Evolutionary conservation across 2,113 vertebrate species (phyloP), one percentile per base, ranked within the genome.

Genomic region (Xenotilapia flavipinnis): DNA sequence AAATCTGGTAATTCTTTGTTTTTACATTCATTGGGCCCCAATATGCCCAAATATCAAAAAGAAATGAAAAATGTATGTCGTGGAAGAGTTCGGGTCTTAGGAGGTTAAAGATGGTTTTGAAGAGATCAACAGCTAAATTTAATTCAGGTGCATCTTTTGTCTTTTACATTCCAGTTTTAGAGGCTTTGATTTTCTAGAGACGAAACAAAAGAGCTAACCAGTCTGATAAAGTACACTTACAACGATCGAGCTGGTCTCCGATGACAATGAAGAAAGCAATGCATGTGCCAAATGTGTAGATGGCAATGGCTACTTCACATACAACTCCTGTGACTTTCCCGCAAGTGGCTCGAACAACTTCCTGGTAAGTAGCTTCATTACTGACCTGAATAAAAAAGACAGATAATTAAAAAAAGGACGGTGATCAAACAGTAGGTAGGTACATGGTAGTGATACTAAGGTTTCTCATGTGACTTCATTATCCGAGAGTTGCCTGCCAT

Each of bases 181-280:
- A 12, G 47, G 9, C 31, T 77, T 77, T 77, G 45, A 15, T 65
- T 65, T 65, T 65, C 58, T 65, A 36, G 31, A 36, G 38, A 73
- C 3, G 7, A 49, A 49, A 49, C 45, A 31, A 28, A 19, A 47
- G 15, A 49, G 26, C 23, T 77, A 77, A 77, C 15, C 42, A 49
- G 15, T 77, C 26, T 77, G 23, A 77, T 77, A 13, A 51, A 49
- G 15, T 33, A 65, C 9, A 81, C 98, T 99, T 90, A 99, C 99
- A 95, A 91, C 98, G 98, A 94, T 99, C 99, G 84, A 99, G 95
- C 92, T 99, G 99, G 94, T 99, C 99, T 47, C 98, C 99, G 0
- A 99, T 99, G 94, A 99, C 99, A 91, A 99, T 99, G 81, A 99
- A 98, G 95, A 99, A 99, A 86, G 99, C 97, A 0, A 99, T 99